Percentiles rank a stretch among this genome's conserved stretches.
Conservation (phyloP, 92 coral and sea anemone genomes). For the Palythoa grandiflora region DNA sequence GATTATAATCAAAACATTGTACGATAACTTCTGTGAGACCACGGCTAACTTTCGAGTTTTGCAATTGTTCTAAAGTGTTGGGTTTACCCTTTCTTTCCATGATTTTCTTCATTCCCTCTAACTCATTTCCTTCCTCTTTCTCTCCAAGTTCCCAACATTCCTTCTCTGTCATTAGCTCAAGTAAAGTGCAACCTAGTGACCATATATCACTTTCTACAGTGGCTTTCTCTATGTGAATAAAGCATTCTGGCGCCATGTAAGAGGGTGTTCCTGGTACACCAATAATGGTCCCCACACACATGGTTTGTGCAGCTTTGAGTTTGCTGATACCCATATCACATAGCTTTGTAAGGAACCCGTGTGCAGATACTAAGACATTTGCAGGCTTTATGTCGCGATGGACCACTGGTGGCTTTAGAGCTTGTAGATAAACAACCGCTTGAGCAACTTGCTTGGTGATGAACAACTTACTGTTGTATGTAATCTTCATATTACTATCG, state of each 20-base stretch:
- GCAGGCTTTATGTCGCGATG: conserved; percentile 49
- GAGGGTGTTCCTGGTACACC: conserved; percentile 47
- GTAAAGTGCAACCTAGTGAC: conserved; percentile 43
- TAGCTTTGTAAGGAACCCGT: conserved; percentile 32
- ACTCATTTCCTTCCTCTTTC: neutral
- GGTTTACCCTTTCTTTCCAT: neutral
- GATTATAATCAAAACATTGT: conserved; percentile 42
- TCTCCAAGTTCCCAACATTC: conserved; percentile 37
- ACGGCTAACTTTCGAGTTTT: neutral
- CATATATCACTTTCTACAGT: conserved; percentile 38
- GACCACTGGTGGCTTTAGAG: conserved; percentile 34
- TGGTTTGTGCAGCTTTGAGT: conserved; percentile 41
- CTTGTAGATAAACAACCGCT: conserved; percentile 45
- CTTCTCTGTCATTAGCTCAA: conserved; percentile 39
- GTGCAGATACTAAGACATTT: conserved; percentile 33
- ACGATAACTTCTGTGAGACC: neutral
- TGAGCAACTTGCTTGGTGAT: conserved; percentile 26
- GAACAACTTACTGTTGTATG: neutral
- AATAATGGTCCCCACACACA: conserved; percentile 20
- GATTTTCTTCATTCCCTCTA: conserved; percentile 7
- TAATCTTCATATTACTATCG: conserved; percentile 20
- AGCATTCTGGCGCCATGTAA: conserved; percentile 53
- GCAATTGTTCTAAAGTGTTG: neutral
- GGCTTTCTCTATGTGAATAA: conserved; percentile 27
- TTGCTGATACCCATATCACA: conserved; percentile 54